phyloP scores from a whole-genome alignment of 2,113 vertebrate genomes.

The Mesocricetus auratus region DNA sequence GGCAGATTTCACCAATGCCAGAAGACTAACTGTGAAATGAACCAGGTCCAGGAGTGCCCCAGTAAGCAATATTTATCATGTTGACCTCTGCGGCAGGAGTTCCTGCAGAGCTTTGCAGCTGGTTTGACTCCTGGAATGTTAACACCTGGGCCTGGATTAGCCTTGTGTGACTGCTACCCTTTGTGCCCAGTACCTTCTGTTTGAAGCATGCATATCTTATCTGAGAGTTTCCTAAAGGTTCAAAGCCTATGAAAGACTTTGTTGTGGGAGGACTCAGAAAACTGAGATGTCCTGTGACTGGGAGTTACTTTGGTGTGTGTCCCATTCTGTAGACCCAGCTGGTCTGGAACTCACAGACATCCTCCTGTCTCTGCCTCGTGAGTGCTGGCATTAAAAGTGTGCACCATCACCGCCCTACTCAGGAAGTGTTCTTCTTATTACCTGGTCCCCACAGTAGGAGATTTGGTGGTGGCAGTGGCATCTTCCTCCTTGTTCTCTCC shows the following conservation, averaged over 20 bases:
- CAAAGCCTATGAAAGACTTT: neutral
- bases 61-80: neutral
- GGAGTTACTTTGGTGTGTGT: neutral
- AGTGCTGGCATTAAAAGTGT: too few relatives aligned
- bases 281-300: neutral
- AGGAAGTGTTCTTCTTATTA: neutral
- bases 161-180: neutral
- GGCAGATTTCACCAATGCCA: too few relatives aligned
- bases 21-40: neutral
- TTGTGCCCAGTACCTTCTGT: neutral
- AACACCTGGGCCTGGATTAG: neutral
- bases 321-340: neutral
- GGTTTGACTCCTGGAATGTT: neutral
- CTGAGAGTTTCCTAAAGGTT: neutral
- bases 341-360: too few relatives aligned
- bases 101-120: neutral
- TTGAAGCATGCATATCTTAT: neutral
- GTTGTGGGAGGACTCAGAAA: neutral
- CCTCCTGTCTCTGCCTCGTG: too few relatives aligned
- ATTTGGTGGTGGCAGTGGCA: neutral
- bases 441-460: neutral
- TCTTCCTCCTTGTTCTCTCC: neutral
- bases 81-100: neutral
- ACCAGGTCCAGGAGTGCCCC: neutral
- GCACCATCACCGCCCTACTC: too few relatives aligned